phyloP scores from a whole-genome alignment of 2,888 invertebrate species.

The Hipparchia semele region DNA sequence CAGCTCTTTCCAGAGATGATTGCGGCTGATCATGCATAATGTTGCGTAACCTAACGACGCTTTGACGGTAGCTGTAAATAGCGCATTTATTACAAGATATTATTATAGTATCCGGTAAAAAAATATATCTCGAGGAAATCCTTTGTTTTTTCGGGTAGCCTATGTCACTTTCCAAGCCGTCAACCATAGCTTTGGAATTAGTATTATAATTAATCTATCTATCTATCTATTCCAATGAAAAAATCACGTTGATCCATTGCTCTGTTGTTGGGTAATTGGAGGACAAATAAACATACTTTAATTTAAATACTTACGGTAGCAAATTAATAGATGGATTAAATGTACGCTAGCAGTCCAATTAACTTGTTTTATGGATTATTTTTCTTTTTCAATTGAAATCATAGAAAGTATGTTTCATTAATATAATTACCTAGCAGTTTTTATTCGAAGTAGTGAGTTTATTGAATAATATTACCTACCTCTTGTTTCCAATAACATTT shows the following conservation, averaged over 20 bases:
- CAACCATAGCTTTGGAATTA: too few species aligned
- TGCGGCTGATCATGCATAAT: slow-evolving; percentile 42
- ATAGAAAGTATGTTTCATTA: background rate
- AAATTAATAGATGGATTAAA: background rate
- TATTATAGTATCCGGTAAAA: too few species aligned
- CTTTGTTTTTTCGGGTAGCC: too few species aligned
- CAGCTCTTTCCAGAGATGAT: slow-evolving; percentile 39
- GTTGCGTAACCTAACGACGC: slow-evolving; percentile 35
- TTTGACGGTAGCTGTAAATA: slow-evolving; percentile 40
- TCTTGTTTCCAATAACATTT: slow-evolving; percentile 45
- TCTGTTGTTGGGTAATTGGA: too few species aligned
- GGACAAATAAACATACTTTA: too few species aligned
- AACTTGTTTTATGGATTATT: background rate
- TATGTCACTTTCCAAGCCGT: too few species aligned
- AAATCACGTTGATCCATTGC: too few species aligned
- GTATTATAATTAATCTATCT: too few species aligned
- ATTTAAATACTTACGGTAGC: background rate
- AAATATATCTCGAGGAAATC: too few species aligned
- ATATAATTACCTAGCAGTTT: background rate
- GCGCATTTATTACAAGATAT: background rate
- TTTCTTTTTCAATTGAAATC: background rate
- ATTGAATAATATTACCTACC: slow-evolving; percentile 40
- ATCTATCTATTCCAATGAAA: too few species aligned
- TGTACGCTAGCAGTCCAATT: background rate
- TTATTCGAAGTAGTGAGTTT: slow-evolving; percentile 5